Evolutionary conservation across 2,888 invertebrate genomes (phyloP).

Genomic region (Drosophila subquinaria): DNA sequence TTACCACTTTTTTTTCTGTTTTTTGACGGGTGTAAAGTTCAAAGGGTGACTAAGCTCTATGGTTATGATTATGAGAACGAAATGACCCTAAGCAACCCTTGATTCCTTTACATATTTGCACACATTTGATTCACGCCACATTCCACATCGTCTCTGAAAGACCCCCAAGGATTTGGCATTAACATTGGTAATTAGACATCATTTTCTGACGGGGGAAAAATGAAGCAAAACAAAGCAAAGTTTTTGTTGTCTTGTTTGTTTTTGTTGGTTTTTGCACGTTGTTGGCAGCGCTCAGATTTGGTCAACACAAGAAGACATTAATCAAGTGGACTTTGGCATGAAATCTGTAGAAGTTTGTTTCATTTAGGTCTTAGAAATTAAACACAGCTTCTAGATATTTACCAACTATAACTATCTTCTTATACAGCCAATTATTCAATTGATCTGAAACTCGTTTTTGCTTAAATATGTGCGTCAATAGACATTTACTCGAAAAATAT

Average conservation of each 20-base stretch:
- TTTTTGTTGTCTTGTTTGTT: constrained; percentile 24
- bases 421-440: too few relatives aligned
- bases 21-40: constrained; percentile 54
- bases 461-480: too few relatives aligned
- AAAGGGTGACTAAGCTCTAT: constrained; percentile 68
- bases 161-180: constrained; percentile 71
- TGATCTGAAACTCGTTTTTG: too few relatives aligned
- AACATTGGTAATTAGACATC: constrained; percentile 75
- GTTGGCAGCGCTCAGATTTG: constrained; percentile 32
- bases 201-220: constrained; percentile 38
- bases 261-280: constrained; percentile 25
- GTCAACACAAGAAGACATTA: constrained; percentile 35
- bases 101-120: constrained; percentile 58
- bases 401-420: too few relatives aligned
- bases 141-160: constrained; percentile 15
- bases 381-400: too few relatives aligned
- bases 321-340: constrained; percentile 25
- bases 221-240: constrained; percentile 19
- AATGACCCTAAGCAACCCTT: constrained; percentile 66
- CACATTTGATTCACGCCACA: constrained; percentile 57
- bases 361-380: not conserved
- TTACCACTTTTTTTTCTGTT: constrained; percentile 8
- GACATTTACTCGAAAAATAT: too few relatives aligned
- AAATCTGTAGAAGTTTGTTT: not conserved
- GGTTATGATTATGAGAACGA: constrained; percentile 31